Conservation (phyloP, 2,113 vertebrate genomes). For the Ammodytes dubius region DNA sequence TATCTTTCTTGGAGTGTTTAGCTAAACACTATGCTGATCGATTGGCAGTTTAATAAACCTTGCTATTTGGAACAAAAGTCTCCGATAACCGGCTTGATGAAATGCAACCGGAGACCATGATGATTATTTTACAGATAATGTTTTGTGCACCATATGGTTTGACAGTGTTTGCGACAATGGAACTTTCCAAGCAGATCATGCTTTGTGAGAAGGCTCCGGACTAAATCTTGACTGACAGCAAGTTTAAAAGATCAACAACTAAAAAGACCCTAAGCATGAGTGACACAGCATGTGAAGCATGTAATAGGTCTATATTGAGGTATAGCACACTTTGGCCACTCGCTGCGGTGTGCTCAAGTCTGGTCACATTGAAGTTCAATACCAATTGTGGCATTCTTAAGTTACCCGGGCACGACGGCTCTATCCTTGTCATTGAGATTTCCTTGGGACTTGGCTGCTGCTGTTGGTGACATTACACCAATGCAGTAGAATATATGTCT, state of each 20-base stretch:
- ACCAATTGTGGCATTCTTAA: conserved; percentile 48
- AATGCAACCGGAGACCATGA: background rate
- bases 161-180: background rate
- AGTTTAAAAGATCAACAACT: conserved; percentile 51
- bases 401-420: conserved; percentile 37
- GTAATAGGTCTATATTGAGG: conserved; percentile 9
- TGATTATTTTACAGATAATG: background rate
- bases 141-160: background rate
- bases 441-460: conserved; percentile 77
- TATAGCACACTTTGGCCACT: conserved; percentile 5
- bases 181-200: conserved; percentile 31
- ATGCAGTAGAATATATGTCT: conserved; percentile 66
- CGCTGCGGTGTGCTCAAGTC: background rate
- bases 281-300: conserved; percentile 48
- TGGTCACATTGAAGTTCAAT: conserved; percentile 39
- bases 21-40: conserved; percentile 3
- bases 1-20: conserved; percentile 41
- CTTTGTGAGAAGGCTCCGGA: conserved; percentile 38
- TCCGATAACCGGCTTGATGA: conserved; percentile 28
- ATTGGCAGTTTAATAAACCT: background rate
- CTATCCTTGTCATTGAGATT: conserved; percentile 74
- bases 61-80: conserved; percentile 19
- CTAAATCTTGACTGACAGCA: conserved; percentile 48
- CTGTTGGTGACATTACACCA: conserved; percentile 66
- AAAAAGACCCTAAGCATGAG: conserved; percentile 40